phyloP scores from a whole-genome alignment of 2,113 vertebrate genomes.

The Lagopus leucura region DNA sequence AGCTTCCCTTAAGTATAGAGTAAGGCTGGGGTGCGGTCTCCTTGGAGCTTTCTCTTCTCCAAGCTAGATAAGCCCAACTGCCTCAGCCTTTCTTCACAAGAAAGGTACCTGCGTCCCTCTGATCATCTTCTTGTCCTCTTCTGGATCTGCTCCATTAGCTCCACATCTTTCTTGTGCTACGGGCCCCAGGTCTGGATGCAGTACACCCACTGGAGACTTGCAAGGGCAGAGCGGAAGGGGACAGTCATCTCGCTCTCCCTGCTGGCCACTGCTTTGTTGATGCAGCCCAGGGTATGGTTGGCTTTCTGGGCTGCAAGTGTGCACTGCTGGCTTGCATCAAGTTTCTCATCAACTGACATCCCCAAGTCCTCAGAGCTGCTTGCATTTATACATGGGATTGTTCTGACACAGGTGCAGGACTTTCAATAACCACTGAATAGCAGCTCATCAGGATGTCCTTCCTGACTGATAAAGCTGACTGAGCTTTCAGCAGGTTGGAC shows the following conservation, averaged over 20 bases:
- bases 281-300: neutral
- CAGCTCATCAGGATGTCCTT: neutral
- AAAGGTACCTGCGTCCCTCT: neutral
- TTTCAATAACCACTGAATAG: neutral
- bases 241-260: neutral
- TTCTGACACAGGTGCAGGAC: neutral
- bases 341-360: neutral
- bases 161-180: neutral
- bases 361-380: neutral
- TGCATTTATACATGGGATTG: neutral
- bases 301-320: neutral
- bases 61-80: neutral
- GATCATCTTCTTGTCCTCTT: neutral
- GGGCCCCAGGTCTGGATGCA: neutral
- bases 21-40: neutral
- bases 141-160: neutral
- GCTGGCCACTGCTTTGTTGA: neutral
- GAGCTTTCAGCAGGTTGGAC: neutral
- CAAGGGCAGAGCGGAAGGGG: neutral
- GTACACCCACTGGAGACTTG: neutral
- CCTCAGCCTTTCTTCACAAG: neutral
- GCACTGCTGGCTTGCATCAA: neutral
- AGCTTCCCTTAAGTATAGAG: neutral
- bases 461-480: neutral
- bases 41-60: neutral